Conservation (phyloP, 2,797 vertebrate species). For the Myotis vivesi region DNA sequence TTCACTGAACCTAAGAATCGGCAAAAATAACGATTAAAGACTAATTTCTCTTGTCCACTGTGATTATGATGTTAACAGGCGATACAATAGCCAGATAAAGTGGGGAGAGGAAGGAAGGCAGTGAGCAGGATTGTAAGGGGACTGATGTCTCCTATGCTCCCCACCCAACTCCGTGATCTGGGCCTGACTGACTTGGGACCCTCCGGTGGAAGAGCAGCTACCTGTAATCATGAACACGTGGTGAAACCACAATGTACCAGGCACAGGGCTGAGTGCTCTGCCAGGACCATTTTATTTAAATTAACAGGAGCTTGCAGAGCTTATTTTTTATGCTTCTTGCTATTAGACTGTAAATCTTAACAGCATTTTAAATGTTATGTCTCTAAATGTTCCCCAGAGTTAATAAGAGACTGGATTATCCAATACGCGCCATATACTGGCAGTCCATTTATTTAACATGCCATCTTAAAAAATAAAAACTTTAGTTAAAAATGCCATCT, state of each 20-base stretch:
- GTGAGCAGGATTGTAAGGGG: slow-evolving; percentile 57
- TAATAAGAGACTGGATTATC: slow-evolving; percentile 47
- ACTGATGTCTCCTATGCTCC: neutral
- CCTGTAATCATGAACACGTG: accelerated
- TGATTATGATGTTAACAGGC: slow-evolving; percentile 38
- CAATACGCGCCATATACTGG: slow-evolving; percentile 2
- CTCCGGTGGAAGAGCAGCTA: neutral
- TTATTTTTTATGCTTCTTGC: slow-evolving; percentile 21
- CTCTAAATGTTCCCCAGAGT: slow-evolving; percentile 50
- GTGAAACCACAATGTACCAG: accelerated
- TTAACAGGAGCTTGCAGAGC: neutral
- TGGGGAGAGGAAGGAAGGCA: neutral
- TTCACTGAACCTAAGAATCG: neutral
- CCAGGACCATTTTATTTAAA: neutral
- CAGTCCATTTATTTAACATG: slow-evolving; percentile 62
- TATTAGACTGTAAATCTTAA: slow-evolving; percentile 49
- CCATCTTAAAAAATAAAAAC: slow-evolving; percentile 57
- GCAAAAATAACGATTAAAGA: neutral
- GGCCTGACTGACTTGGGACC: neutral
- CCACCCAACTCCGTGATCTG: neutral
- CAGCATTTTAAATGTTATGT: slow-evolving; percentile 51
- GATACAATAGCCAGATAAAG: neutral
- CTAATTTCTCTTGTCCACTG: neutral
- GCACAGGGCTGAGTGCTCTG: neutral
- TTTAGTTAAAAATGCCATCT: slow-evolving; percentile 63